phyloP scores from a whole-genome alignment of 2,113 vertebrate genomes.

The Terrapene triunguis region DNA sequence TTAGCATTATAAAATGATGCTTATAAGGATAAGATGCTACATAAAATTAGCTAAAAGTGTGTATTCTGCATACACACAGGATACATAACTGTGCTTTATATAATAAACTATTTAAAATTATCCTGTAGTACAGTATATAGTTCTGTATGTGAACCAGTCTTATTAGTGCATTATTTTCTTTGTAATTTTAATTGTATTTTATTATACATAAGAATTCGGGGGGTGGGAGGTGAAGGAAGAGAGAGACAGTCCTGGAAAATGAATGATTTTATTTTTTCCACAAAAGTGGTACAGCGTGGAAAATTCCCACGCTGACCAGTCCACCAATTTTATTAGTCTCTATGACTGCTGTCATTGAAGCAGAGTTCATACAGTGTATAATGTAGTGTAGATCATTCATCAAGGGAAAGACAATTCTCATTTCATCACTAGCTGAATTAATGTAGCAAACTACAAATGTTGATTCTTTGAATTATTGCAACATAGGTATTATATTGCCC shows the following conservation, averaged over 20 bases:
- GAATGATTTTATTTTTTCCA: neutral
- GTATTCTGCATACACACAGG: neutral
- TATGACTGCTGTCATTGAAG: neutral
- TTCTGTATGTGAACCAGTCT: neutral
- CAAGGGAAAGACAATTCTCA: neutral
- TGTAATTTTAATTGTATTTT: neutral
- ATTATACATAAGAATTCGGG: no score
- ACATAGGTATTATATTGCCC: neutral
- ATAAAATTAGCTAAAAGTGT: neutral
- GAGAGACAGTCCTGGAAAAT: neutral
- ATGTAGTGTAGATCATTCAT: neutral
- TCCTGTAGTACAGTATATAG: neutral
- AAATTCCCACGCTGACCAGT: neutral
- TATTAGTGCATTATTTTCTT: neutral
- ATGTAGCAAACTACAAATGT: neutral
- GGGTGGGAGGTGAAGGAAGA: neutral
- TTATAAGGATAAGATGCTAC: neutral
- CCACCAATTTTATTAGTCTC: neutral
- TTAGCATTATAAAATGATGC: neutral
- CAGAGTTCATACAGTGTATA: neutral
- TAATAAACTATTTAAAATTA: neutral
- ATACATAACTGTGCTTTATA: neutral
- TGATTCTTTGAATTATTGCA: neutral
- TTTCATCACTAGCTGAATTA: neutral
- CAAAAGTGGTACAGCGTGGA: neutral